Evolutionary conservation across 2,888 invertebrate species (phyloP).

Genomic region (Agrotis clavis): DNA sequence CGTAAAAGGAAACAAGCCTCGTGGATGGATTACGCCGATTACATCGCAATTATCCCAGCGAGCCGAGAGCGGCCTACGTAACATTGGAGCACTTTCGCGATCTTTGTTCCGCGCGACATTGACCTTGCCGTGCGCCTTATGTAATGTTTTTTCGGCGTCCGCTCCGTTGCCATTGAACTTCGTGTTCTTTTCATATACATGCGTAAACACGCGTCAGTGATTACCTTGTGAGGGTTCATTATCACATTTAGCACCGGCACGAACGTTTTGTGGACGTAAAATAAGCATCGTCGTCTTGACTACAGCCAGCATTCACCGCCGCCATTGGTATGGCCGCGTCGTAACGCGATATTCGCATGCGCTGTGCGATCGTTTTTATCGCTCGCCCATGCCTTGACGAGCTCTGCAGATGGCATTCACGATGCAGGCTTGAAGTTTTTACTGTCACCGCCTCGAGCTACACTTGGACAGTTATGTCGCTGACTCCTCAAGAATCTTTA

Average conservation of each 20-base stretch:
- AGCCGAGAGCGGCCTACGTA: constrained; percentile 78
- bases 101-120: constrained; percentile 88
- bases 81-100: constrained; percentile 88
- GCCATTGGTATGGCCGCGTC: constrained; percentile 75
- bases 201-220: constrained; percentile 76
- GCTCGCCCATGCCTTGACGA: constrained; percentile 76
- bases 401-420: constrained; percentile 82
- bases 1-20: constrained; percentile 88
- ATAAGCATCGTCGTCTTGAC: constrained; percentile 64
- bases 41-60: constrained; percentile 88
- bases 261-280: constrained; percentile 62
- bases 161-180: constrained; percentile 83
- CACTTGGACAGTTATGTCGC: constrained; percentile 79
- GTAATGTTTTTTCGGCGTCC: constrained; percentile 83
- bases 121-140: constrained; percentile 84
- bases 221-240: constrained; percentile 72
- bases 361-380: constrained; percentile 82
- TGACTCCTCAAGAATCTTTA: constrained; percentile 76
- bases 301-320: constrained; percentile 67
- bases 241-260: constrained; percentile 73
- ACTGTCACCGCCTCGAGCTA: constrained; percentile 73
- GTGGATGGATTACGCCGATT: constrained; percentile 90
- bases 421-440: constrained; percentile 81
- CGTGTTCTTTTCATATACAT: constrained; percentile 71
- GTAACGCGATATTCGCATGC: constrained; percentile 81